Evolutionary conservation across 2,888 invertebrate species (phyloP).

Genomic region (Drepanosiphum platanoidis): DNA sequence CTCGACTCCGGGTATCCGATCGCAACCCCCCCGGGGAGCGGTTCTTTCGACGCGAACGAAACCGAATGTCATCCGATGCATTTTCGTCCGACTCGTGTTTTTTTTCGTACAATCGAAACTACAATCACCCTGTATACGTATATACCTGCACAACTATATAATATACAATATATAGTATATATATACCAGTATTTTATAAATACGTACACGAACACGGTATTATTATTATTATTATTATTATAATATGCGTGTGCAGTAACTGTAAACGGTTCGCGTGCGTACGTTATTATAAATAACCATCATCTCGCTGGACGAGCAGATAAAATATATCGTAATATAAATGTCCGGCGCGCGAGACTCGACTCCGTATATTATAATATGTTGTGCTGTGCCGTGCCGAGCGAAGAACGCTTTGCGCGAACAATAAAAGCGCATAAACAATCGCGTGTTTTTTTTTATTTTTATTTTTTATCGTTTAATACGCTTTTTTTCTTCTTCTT

Average conservation of each 20-base stretch:
- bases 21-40: background rate
- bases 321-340: constrained; percentile 12
- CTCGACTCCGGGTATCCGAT: background rate
- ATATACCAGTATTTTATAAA: no score
- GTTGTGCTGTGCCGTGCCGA: no score
- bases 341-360: constrained; percentile 17
- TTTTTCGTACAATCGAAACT: no score
- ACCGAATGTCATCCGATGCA: background rate
- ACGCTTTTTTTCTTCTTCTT: no score
- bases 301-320: background rate
- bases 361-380: background rate
- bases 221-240: background rate
- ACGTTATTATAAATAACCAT: background rate
- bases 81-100: no score
- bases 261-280: background rate
- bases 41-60: background rate
- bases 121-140: no score
- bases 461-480: no score
- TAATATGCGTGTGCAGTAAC: background rate
- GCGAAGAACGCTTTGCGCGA: background rate
- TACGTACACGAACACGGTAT: background rate
- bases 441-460: background rate
- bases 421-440: constrained; percentile 1
- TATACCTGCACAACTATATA: background rate
- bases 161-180: background rate